Evolutionary conservation across 2,888 invertebrate genomes (phyloP).

Genomic region (Dynastes tityus): DNA sequence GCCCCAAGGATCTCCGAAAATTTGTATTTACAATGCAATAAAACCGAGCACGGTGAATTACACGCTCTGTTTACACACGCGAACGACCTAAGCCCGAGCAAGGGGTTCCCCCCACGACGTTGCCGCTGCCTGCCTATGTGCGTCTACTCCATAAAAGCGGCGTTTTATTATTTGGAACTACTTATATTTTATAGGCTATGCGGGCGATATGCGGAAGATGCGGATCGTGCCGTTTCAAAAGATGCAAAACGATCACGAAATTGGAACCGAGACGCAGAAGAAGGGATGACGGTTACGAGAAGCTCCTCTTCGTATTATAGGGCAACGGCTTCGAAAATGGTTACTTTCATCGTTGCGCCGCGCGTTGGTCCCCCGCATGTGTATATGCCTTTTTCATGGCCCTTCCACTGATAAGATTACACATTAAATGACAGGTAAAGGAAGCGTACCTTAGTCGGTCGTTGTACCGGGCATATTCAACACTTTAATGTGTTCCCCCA

Average conservation of each 20-base stretch:
- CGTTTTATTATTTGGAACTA: constrained; percentile 30
- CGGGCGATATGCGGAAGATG: constrained; percentile 19
- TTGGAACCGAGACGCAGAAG: background rate
- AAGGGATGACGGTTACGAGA: constrained; percentile 8
- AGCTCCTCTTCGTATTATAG: background rate
- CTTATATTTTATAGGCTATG: constrained; percentile 37
- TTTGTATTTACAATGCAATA: constrained; percentile 24
- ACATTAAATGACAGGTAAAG: constrained; percentile 48
- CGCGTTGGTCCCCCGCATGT: constrained; percentile 1
- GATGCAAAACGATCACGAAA: constrained; percentile 33
- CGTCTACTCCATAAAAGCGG: constrained; percentile 11
- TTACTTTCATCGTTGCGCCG: constrained; percentile 1
- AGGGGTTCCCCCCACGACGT: background rate
- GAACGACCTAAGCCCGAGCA: background rate
- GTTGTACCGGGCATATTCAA: constrained; percentile 40
- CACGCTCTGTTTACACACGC: constrained; percentile 23
- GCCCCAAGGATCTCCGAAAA: constrained; percentile 11
- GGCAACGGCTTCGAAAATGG: constrained; percentile 24
- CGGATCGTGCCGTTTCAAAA: constrained; percentile 46
- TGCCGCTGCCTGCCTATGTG: background rate
- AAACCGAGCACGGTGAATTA: constrained; percentile 24
- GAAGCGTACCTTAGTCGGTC: constrained; percentile 35
- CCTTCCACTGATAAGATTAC: constrained; percentile 45
- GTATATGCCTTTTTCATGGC: constrained; percentile 27
- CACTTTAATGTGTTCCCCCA: constrained; percentile 42